phyloP scores from a whole-genome alignment of 1,140 invertebrate species.

The Pogonognathellus flavescens region DNA sequence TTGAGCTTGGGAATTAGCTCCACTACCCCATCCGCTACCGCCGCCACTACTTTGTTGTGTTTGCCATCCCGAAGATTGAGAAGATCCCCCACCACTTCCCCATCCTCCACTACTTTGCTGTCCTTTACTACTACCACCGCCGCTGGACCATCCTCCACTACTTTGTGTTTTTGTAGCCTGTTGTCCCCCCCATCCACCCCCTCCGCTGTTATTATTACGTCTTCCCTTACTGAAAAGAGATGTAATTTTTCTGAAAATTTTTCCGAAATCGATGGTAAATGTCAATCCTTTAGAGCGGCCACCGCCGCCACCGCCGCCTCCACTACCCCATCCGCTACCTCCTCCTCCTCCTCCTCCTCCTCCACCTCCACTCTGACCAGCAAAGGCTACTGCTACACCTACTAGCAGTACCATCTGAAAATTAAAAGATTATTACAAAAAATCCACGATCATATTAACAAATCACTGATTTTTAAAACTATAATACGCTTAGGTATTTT shows the following conservation, averaged over 20 bases:
- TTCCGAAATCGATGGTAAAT: conserved; percentile 6
- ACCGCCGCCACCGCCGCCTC: conserved; percentile 20
- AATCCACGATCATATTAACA: no score
- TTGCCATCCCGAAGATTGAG: not conserved
- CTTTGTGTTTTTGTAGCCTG: not conserved
- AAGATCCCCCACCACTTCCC: not conserved
- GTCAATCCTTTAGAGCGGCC: conserved; percentile 30
- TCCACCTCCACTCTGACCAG: not conserved
- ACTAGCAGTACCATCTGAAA: conserved; percentile 19
- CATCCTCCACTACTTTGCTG: not conserved
- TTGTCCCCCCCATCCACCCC: not conserved
- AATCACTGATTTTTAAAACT: no score
- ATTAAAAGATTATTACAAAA: not conserved
- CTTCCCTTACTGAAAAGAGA: not conserved
- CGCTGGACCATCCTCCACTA: conserved; percentile 9
- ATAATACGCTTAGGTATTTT: no score
- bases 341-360: conserved; percentile 8
- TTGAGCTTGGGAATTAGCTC: not conserved
- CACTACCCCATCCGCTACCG: not conserved
- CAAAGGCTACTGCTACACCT: not conserved
- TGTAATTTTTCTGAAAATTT: conserved; percentile 11
- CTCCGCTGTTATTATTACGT: not conserved
- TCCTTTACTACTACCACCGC: not conserved
- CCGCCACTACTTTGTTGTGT: not conserved
- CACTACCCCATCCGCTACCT: not conserved